A percentile compares a stretch with the other conserved stretches of the same genome.
phyloP scores from a whole-genome alignment of 2,797 vertebrate species.

The Sebastes ruberrimus region DNA sequence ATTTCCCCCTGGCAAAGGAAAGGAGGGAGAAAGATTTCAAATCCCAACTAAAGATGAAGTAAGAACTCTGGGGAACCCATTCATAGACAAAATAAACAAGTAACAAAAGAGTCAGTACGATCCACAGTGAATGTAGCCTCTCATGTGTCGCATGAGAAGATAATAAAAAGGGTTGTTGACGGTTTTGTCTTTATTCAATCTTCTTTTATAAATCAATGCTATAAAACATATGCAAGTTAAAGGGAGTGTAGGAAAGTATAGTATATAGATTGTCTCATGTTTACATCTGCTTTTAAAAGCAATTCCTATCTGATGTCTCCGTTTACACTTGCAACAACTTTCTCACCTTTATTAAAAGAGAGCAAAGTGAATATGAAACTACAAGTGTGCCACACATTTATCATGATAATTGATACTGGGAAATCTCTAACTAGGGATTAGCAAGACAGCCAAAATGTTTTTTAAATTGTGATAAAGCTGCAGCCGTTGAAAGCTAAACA shows the following conservation, averaged over 20 bases:
- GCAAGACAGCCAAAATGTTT: background rate
- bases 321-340: background rate
- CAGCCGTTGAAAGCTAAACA: background rate
- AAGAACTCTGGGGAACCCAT: background rate
- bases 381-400: background rate
- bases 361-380: background rate
- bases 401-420: background rate
- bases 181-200: background rate
- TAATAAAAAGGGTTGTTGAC: background rate
- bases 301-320: background rate
- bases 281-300: background rate
- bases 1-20: conserved; percentile 30
- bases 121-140: background rate
- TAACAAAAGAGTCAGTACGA: background rate
- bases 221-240: background rate
- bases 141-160: background rate
- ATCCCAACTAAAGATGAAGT: conserved; percentile 27
- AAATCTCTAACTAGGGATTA: background rate
- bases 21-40: background rate
- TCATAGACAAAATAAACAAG: conserved; percentile 6
- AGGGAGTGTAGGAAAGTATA: background rate
- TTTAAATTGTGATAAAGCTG: background rate
- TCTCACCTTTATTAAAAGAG: background rate
- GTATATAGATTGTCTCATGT: background rate
- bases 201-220: background rate